phyloP scores from a whole-genome alignment of 2,888 invertebrate genomes.

The Mylabris sibirica region DNA sequence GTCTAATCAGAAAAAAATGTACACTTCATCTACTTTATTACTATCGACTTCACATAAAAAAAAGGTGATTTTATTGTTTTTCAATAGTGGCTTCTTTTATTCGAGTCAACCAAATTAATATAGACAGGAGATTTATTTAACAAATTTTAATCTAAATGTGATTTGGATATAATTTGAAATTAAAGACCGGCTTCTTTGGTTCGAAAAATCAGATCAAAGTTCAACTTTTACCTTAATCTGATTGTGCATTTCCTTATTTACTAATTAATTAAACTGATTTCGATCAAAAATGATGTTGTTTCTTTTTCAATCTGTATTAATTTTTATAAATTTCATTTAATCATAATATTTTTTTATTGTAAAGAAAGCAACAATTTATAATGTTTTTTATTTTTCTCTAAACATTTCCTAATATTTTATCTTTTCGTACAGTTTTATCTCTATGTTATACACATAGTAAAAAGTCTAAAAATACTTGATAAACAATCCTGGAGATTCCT shows the following conservation, averaged over 20 bases:
- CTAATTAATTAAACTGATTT: background rate
- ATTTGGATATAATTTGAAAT: no score
- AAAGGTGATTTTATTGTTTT: background rate
- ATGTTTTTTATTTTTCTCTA: background rate
- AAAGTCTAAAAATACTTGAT: background rate
- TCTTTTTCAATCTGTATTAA: background rate
- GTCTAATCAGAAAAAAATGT: background rate
- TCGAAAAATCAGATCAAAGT: background rate
- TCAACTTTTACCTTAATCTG: background rate
- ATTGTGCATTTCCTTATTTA: slow-evolving; percentile 2
- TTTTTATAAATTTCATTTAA: background rate
- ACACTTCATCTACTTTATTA: background rate
- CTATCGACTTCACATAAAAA: no score
- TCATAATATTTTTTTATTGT: no score
- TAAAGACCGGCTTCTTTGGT: background rate
- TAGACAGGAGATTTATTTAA: no score
- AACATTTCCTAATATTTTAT: background rate
- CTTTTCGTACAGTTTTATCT: background rate
- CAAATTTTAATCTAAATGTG: no score
- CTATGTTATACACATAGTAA: background rate
- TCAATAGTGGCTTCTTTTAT: background rate
- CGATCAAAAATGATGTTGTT: background rate
- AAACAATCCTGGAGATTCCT: slow-evolving; percentile 8
- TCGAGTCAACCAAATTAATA: no score
- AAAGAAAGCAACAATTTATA: background rate